phyloP scores from a whole-genome alignment of 2,888 invertebrate genomes.

The Frankliniella fusca region DNA sequence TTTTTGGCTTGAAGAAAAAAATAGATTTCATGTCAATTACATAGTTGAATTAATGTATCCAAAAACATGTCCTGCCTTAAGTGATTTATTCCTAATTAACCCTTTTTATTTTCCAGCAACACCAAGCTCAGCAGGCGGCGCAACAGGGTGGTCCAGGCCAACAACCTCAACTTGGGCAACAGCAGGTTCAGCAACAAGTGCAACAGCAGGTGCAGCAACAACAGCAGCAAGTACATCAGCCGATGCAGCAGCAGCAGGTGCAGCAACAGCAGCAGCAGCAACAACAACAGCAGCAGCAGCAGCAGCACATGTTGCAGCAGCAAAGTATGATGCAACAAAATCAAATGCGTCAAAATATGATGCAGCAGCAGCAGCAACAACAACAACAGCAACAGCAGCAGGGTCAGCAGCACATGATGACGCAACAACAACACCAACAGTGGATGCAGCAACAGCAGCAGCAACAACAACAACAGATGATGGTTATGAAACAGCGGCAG shows the following conservation, averaged over 20 bases:
- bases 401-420: conserved; percentile 47
- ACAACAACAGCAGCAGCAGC: conserved; percentile 52
- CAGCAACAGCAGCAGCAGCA: conserved; percentile 43
- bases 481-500: conserved; percentile 46
- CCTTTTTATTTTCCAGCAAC: conserved; percentile 41
- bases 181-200: conserved; percentile 45
- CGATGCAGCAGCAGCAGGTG: conserved; percentile 29
- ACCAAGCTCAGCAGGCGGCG: conserved; percentile 39
- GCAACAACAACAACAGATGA: conserved; percentile 43
- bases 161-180: conserved; percentile 33
- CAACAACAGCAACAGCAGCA: conserved; percentile 43
- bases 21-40: too few relatives aligned
- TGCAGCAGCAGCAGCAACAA: conserved; percentile 45
- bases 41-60: too few relatives aligned
- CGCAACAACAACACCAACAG: conserved; percentile 49
- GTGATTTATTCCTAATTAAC: too few relatives aligned
- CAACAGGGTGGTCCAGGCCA: not conserved
- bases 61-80: too few relatives aligned
- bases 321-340: conserved; percentile 44
- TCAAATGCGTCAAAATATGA: conserved; percentile 46
- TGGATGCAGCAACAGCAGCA: conserved; percentile 48
- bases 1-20: too few relatives aligned
- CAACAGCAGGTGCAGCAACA: conserved; percentile 42
- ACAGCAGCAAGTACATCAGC: conserved; percentile 41
- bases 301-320: conserved; percentile 50